Conservation (phyloP, 1,140 invertebrate species). For the Diabrotica undecimpunctata region DNA sequence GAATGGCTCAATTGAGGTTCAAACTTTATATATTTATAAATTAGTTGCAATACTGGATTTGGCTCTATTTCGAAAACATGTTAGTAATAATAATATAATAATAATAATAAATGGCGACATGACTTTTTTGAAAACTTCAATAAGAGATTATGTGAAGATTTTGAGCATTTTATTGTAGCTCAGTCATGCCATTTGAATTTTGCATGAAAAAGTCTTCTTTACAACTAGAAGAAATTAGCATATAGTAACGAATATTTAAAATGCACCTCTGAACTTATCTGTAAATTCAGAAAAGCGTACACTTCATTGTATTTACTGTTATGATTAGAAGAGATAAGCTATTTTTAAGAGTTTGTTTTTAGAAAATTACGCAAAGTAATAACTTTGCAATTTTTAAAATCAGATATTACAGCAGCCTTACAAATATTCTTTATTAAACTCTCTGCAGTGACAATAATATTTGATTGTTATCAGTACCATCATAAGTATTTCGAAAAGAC, state of each 20-base stretch:
- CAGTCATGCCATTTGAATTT: constrained; percentile 27
- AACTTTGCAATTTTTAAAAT: too few relatives aligned
- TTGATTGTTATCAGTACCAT: too few relatives aligned
- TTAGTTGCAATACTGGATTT: constrained; percentile 36
- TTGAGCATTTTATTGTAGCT: constrained; percentile 31
- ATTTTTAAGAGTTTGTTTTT: too few relatives aligned
- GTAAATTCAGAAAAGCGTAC: too few relatives aligned
- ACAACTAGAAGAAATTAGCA: not conserved
- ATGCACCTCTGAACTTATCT: too few relatives aligned
- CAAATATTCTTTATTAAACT: too few relatives aligned
- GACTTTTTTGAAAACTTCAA: constrained; percentile 30
- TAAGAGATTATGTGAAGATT: constrained; percentile 30
- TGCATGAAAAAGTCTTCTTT: constrained; percentile 13
- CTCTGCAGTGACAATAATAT: too few relatives aligned
- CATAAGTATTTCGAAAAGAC: not conserved
- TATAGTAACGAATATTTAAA: too few relatives aligned
- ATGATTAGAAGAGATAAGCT: too few relatives aligned
- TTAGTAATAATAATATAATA: constrained; percentile 43
- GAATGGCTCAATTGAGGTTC: constrained; percentile 33
- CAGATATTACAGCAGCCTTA: too few relatives aligned
- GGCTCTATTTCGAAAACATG: constrained; percentile 40
- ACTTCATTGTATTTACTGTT: too few relatives aligned
- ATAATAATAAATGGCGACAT: constrained; percentile 37
- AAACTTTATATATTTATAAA: constrained; percentile 33
- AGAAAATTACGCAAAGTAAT: too few relatives aligned